phyloP scores from a whole-genome alignment of 2,113 vertebrate genomes.

The Silurus asotus region DNA sequence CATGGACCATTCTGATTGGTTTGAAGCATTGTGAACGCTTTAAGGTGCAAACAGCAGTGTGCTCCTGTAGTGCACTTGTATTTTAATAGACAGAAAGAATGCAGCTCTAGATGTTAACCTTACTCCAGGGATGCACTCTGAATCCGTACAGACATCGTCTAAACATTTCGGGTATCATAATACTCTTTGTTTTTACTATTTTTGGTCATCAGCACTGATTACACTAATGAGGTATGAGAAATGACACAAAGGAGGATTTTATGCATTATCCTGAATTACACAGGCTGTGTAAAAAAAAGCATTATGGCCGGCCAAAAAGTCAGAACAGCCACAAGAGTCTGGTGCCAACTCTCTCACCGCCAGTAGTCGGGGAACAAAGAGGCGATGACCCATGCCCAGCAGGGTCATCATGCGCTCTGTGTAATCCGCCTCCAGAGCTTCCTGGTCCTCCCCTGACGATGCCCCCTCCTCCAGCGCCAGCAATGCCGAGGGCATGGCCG shows the following conservation, averaged over 20 bases:
- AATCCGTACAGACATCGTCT: background rate
- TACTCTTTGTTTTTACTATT: background rate
- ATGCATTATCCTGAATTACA: background rate
- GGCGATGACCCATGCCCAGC: slow-evolving; percentile 97
- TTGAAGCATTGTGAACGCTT: background rate
- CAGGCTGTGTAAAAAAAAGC: background rate
- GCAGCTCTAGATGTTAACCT: background rate
- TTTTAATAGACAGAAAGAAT: background rate
- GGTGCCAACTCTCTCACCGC: slow-evolving; percentile 84
- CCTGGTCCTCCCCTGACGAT: slow-evolving; percentile 75
- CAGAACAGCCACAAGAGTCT: background rate
- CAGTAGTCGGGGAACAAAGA: slow-evolving; percentile 94
- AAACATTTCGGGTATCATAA: background rate
- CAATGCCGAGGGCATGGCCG: slow-evolving; percentile 80
- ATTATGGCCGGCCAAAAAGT: background rate
- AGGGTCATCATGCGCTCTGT: slow-evolving; percentile 89
- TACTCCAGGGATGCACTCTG: background rate
- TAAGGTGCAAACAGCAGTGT: background rate
- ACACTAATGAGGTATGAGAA: background rate
- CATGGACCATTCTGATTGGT: background rate
- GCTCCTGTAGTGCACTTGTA: background rate
- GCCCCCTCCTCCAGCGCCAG: slow-evolving; percentile 83
- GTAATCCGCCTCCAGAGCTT: slow-evolving; percentile 86
- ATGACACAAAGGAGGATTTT: background rate
- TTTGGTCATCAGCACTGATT: background rate